Conservation (phyloP, 2,113 vertebrate genomes). For the Alethe diademata region DNA sequence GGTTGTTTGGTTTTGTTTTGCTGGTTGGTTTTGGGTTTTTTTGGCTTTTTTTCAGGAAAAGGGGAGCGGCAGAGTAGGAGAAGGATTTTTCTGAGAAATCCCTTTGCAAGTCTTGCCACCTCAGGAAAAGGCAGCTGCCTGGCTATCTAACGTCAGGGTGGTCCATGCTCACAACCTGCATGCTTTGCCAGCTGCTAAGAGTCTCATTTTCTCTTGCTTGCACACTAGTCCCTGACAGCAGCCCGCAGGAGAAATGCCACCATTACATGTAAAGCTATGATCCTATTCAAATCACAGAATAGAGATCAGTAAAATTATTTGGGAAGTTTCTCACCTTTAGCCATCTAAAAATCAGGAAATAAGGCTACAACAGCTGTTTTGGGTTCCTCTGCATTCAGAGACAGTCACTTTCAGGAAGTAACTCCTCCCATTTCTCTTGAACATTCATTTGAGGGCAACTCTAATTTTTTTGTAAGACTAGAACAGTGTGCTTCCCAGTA, state of each 20-base stretch:
- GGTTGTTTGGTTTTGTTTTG: too few relatives aligned
- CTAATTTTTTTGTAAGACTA: background rate
- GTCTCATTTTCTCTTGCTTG: background rate
- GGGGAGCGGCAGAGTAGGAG: background rate
- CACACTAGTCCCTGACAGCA: too few relatives aligned
- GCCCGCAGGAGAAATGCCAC: background rate
- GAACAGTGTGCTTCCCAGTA: background rate
- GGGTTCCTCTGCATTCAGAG: background rate
- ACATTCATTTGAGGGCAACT: background rate
- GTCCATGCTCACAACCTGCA: background rate
- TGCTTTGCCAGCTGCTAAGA: background rate
- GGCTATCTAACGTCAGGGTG: fast-evolving
- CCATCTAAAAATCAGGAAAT: background rate
- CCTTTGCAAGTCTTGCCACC: background rate
- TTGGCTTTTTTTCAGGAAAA: background rate
- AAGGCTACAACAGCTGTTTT: background rate
- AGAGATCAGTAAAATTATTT: background rate
- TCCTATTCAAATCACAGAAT: background rate
- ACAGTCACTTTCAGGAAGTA: background rate
- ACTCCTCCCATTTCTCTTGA: background rate
- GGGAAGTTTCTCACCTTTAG: background rate
- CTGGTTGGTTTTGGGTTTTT: background rate
- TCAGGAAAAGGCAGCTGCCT: background rate
- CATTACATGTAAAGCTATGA: background rate
- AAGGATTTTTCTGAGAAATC: background rate